Evolutionary conservation across 2,113 vertebrate species (phyloP).

Genomic region (Mola mola): DNA sequence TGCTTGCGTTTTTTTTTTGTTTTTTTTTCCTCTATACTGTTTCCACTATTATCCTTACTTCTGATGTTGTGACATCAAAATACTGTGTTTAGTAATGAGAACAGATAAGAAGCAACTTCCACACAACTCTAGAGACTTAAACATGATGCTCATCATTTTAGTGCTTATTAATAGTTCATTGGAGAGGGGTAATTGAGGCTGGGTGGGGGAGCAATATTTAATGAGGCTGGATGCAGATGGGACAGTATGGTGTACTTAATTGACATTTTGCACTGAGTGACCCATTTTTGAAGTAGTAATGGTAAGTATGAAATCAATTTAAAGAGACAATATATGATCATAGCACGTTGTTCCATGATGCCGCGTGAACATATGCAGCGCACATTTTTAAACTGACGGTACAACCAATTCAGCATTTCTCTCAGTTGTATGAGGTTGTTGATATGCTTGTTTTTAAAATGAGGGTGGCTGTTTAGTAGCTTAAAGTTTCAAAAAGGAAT

Average conservation of each 20-base stretch:
- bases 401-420: not conserved
- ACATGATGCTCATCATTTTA: conserved; percentile 63
- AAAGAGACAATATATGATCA: not conserved
- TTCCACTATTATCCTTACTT: no score
- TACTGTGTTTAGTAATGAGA: conserved; percentile 22
- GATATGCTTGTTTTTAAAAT: not conserved
- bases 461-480: not conserved
- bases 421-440: no score
- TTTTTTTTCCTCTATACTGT: no score
- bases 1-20: no score
- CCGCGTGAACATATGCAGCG: not conserved
- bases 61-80: no score
- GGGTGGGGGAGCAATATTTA: conserved; percentile 63
- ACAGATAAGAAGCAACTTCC: conserved; percentile 30
- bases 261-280: conserved; percentile 40
- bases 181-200: conserved; percentile 47
- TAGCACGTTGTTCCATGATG: not conserved
- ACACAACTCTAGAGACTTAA: conserved; percentile 50
- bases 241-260: conserved; percentile 53
- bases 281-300: conserved; percentile 42
- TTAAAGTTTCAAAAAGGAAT: not conserved
- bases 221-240: conserved; percentile 62
- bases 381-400: not conserved
- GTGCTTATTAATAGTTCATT: conserved; percentile 67
- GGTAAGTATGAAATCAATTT: conserved; percentile 1